These are phyloP conservation scores for Agrotis clavis DNA, from an alignment of 2,888 invertebrate genomes.

Conservation along the genomic window DNA sequence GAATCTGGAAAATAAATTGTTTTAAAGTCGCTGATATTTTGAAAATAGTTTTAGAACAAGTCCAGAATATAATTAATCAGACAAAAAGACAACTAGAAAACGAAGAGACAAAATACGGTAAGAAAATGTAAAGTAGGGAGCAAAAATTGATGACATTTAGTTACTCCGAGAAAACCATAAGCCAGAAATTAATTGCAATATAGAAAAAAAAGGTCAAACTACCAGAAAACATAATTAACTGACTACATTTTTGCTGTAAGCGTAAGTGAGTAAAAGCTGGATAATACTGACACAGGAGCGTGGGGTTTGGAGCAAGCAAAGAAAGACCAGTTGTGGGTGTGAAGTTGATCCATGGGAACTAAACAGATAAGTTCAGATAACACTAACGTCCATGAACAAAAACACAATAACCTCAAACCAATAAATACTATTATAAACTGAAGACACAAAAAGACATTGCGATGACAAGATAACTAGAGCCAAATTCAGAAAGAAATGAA, in stretches of 20 bases:
- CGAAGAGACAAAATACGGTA: too few relatives aligned
- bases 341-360: background rate
- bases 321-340: background rate
- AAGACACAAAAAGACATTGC: background rate
- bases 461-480: constrained; percentile 7
- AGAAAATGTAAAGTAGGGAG: too few relatives aligned
- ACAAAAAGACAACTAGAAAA: too few relatives aligned
- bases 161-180: too few relatives aligned
- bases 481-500: constrained; percentile 18
- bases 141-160: too few relatives aligned
- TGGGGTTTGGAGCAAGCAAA: background rate
- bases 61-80: background rate
- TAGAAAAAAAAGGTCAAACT: background rate
- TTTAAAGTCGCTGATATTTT: background rate
- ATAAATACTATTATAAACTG: background rate
- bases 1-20: background rate
- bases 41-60: background rate
- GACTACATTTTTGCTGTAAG: background rate
- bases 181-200: too few relatives aligned
- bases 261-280: background rate
- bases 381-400: background rate
- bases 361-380: background rate
- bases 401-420: background rate
- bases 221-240: background rate
- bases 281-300: background rate